Percentiles rank a stretch among this genome's conserved stretches.
Evolutionary conservation across 2,888 invertebrate species (phyloP).

Genomic region (Eupithecia tripunctaria): DNA sequence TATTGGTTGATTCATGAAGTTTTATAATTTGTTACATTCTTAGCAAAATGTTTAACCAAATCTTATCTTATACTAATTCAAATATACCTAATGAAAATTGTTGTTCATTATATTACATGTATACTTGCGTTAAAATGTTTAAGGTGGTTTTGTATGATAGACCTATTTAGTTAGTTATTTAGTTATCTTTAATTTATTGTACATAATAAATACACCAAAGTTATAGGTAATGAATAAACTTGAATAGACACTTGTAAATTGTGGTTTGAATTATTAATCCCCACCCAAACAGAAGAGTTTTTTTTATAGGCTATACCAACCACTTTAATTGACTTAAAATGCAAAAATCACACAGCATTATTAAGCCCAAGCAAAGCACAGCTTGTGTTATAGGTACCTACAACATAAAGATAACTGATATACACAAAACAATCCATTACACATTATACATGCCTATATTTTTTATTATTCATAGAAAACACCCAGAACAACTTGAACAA

Average conservation of each 20-base stretch:
- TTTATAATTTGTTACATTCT: constrained; percentile 54
- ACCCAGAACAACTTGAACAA: no score
- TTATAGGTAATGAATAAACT: constrained; percentile 81
- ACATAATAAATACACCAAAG: constrained; percentile 84
- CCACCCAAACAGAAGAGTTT: not conserved
- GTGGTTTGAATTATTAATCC: constrained; percentile 59
- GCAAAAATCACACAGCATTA: no score
- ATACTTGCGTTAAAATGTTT: constrained; percentile 55
- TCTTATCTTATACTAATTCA: constrained; percentile 46
- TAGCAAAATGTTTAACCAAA: constrained; percentile 65
- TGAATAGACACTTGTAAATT: constrained; percentile 75
- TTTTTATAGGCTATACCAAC: not conserved
- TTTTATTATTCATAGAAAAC: no score
- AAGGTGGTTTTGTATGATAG: constrained; percentile 69
- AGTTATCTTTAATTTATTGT: constrained; percentile 79
- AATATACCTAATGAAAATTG: constrained; percentile 41
- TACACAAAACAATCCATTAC: no score
- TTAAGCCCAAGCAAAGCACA: no score
- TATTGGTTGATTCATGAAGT: constrained; percentile 28
- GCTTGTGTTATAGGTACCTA: no score
- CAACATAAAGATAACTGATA: no score
- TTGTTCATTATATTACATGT: constrained; percentile 39
- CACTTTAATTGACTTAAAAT: no score
- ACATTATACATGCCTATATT: no score
- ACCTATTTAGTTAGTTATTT: constrained; percentile 59